Evolutionary conservation across 2,113 vertebrate species (phyloP).

Genomic region (Bujurquina vittata): DNA sequence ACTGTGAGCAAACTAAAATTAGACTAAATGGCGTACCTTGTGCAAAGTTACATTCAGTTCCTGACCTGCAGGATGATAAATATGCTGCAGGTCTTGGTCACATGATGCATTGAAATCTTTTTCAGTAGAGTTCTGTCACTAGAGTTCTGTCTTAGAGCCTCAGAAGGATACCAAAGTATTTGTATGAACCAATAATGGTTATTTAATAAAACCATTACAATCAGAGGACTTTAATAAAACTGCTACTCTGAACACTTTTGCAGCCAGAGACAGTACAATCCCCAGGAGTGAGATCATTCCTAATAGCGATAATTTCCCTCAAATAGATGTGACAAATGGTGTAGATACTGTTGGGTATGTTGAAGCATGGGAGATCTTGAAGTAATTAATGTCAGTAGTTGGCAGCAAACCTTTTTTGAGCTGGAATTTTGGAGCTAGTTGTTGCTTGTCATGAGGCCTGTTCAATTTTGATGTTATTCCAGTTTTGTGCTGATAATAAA

Average conservation of each 20-base stretch:
- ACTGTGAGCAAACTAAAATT: neutral
- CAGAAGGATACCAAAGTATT: neutral
- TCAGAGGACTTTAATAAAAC: constrained; percentile 8
- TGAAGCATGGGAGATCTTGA: constrained; percentile 61
- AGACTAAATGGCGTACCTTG: neutral
- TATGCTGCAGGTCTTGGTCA: neutral
- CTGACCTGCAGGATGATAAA: neutral
- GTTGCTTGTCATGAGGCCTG: constrained; percentile 64
- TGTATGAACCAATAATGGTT: neutral
- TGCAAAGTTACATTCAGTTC: neutral
- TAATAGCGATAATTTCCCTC: constrained; percentile 15
- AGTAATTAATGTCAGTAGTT: constrained; percentile 66
- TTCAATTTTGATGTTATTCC: constrained; percentile 54
- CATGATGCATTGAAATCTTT: neutral
- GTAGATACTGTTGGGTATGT: constrained; percentile 31
- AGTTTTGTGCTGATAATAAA: constrained; percentile 44
- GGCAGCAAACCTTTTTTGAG: constrained; percentile 42
- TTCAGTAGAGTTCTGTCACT: neutral
- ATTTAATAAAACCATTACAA: constrained; percentile 25
- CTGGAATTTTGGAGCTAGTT: constrained; percentile 70
- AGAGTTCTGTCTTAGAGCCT: neutral
- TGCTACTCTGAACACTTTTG: neutral
- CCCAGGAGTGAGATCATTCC: constrained; percentile 13
- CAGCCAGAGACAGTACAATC: neutral
- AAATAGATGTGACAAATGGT: constrained; percentile 52